These are phyloP conservation scores for Lepus europaeus DNA, from an alignment of 2,113 vertebrate genomes.

Conservation along the genomic window DNA sequence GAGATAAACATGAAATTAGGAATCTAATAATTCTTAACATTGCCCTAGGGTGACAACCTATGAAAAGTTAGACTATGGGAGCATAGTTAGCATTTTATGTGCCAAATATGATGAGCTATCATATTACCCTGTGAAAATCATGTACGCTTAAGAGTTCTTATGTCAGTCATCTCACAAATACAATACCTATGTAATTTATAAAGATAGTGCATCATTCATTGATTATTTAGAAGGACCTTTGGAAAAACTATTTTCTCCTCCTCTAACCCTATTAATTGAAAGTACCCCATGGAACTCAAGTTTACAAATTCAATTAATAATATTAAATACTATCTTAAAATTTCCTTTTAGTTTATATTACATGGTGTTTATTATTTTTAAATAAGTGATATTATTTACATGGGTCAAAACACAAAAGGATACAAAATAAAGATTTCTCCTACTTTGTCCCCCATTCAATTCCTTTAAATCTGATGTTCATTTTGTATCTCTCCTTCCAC, in stretches of 20 bases:
- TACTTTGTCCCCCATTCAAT: not conserved
- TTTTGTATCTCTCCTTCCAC: not conserved
- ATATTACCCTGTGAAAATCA: not conserved
- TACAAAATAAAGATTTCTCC: not conserved
- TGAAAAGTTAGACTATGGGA: not conserved
- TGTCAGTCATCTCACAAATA: not conserved
- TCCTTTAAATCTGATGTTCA: not conserved
- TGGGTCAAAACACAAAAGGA: conserved; percentile 18
- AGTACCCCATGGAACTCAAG: not conserved
- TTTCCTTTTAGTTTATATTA: not conserved
- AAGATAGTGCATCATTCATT: not conserved
- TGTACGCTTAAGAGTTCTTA: not conserved
- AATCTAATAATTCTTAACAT: not conserved
- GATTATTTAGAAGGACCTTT: not conserved
- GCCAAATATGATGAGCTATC: not conserved
- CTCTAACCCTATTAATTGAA: conserved; percentile 11
- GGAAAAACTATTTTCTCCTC: not conserved
- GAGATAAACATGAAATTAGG: not conserved
- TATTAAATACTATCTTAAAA: not conserved
- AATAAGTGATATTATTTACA: not conserved
- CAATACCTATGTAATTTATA: not conserved
- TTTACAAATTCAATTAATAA: conserved; percentile 38
- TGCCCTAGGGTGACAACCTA: not conserved
- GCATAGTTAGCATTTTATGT: not conserved
- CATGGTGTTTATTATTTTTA: not conserved